Evolutionary conservation across 1,140 invertebrate genomes (phyloP), one percentile per base, ranked within the genome.

Genomic region (Sinonovacula constricta): DNA sequence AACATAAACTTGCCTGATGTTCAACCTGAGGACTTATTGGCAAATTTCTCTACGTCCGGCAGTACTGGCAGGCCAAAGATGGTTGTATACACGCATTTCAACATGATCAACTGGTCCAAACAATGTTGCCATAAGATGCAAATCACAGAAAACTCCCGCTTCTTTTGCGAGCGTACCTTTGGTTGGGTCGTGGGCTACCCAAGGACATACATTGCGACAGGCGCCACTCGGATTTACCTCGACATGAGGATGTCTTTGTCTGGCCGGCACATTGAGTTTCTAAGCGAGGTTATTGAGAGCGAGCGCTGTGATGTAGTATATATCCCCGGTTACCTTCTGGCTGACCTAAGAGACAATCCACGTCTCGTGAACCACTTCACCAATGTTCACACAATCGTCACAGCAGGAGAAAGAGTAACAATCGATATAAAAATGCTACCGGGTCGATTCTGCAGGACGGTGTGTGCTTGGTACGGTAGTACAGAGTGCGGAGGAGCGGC

Each of bases 121-220:
- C 14, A 14, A 24, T 14, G 12, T 22, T 14, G 53, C 45, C 59
- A 26, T 14, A 18, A 3, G 15, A 10, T 70, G 3, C n/a, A 31
- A 1, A 70, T 78, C 5, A 39, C 22, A 0, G 57, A 53, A 1
- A 28, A 78, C 0, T 62, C 56, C 33, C 26, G 53, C 12, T 69
- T 59, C 15, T 78, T 78, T 31, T 69, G 39, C 10, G 75, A 78
- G n/a, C 34, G 75, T 4, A 60, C 75, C 33, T 80, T 70, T 28
- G 74, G 71, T 66, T 82, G 51, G 83, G 81, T 28, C 28, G 69
- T 57, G 54, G 83, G 78, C 15, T 69, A 45, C 75, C 81, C 14
- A 28, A 81, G 66, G 56, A 84, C 62, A 54, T 79, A 62, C 12
- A 28, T 63, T 33, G 75, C 59, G 56, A 66, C 34, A 71, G 85